Evolutionary conservation across 64 coral and sea anemone genomes (phyloP).

Genomic region (Acropora yongei): DNA sequence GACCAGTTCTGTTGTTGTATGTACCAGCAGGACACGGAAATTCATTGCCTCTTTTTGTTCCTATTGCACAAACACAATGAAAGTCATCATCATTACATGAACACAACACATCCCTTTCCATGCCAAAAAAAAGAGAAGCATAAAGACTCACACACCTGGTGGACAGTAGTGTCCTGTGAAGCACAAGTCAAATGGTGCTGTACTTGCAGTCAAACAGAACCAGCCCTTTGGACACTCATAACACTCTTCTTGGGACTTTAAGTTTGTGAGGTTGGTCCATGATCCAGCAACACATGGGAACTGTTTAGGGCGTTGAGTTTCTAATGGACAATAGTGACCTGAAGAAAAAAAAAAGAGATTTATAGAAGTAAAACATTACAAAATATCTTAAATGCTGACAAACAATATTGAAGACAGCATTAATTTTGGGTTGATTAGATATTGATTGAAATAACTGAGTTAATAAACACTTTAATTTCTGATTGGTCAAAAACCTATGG

Average conservation of each 20-base stretch:
- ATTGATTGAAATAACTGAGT: too few species aligned
- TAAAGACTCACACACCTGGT: constrained; percentile 42
- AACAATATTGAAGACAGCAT: too few species aligned
- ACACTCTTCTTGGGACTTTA: constrained; percentile 87
- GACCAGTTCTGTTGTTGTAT: constrained; percentile 91
- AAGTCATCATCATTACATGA: background rate
- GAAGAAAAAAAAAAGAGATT: background rate
- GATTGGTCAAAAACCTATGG: too few species aligned
- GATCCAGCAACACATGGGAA: constrained; percentile 88
- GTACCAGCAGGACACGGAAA: constrained; percentile 95
- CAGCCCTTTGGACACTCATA: constrained; percentile 93
- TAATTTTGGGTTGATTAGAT: too few species aligned
- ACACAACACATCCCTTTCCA: too few species aligned
- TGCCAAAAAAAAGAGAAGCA: too few species aligned
- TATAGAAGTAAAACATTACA: background rate
- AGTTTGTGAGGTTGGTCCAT: constrained; percentile 95
- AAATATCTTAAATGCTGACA: too few species aligned
- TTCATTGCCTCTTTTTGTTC: constrained; percentile 87
- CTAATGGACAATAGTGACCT: constrained; percentile 95
- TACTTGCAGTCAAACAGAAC: constrained; percentile 83
- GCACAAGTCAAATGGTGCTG: constrained; percentile 75
- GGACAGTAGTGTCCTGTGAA: constrained; percentile 91
- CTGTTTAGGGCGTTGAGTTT: constrained; percentile 90
- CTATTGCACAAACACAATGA: constrained; percentile 19
- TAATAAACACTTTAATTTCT: too few species aligned